Conservation (phyloP, 2,797 vertebrate species). For the Onychomys torridus region DNA sequence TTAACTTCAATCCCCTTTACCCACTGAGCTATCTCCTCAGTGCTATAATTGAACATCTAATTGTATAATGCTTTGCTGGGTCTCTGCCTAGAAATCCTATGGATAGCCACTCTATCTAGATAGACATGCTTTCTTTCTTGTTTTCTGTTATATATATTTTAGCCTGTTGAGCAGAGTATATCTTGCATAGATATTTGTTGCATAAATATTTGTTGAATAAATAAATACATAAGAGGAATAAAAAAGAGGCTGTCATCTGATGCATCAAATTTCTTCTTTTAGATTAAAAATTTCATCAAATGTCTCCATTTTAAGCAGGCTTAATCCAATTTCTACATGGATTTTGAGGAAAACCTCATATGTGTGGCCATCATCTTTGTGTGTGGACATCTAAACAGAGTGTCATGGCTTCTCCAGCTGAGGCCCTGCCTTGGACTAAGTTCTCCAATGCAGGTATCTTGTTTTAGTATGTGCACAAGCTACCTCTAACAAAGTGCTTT, state of each 20-base stretch:
- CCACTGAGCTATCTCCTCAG: background rate
- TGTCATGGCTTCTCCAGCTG: background rate
- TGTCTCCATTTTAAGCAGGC: background rate
- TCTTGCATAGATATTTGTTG: constrained; percentile 31
- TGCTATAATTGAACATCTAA: background rate
- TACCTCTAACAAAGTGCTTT: constrained; percentile 52
- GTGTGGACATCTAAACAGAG: background rate
- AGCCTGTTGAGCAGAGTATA: background rate
- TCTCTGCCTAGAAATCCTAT: background rate
- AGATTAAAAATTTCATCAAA: constrained; percentile 24
- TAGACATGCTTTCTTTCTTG: background rate
- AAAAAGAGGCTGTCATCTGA: background rate
- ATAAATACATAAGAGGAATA: background rate
- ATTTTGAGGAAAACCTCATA: constrained; percentile 36
- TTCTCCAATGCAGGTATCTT: background rate
- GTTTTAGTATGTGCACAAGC: background rate
- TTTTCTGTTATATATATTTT: background rate
- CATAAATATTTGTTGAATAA: constrained; percentile 37
- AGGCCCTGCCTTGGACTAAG: background rate
- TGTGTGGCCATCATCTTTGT: background rate
- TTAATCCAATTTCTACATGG: background rate
- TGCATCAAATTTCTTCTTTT: background rate
- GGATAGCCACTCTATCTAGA: background rate
- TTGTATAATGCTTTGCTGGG: background rate
- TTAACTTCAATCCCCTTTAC: background rate